These are phyloP conservation scores for Calidris pygmaea DNA, from an alignment of 2,113 vertebrate species.

Conservation along the genomic window DNA sequence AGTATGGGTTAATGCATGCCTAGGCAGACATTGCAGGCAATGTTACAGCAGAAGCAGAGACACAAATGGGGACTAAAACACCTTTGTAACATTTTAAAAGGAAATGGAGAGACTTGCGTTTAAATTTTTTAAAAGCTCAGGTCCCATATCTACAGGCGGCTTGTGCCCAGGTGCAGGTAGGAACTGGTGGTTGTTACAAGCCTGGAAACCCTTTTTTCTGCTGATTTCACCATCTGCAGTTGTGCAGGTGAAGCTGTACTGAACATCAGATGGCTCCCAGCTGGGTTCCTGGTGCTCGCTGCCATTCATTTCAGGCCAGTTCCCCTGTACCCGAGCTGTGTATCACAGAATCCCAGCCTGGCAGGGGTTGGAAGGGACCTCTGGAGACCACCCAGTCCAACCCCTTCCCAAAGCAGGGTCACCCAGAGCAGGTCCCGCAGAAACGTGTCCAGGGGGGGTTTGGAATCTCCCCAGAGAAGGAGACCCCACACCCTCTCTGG, in stretches of 20 bases:
- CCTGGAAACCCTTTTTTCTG: not conserved
- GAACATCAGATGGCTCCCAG: not conserved
- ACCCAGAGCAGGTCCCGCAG: no score
- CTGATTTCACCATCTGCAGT: not conserved
- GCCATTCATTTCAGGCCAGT: rapidly evolving
- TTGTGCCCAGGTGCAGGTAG: not conserved
- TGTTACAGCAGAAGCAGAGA: not conserved
- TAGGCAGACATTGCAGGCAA: not conserved
- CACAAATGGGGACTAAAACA: not conserved
- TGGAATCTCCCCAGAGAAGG: no score
- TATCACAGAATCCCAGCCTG: no score
- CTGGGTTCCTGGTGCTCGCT: not conserved
- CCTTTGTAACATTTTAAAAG: not conserved
- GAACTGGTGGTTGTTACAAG: not conserved
- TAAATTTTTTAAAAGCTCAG: not conserved
- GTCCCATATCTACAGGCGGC: rapidly evolving
- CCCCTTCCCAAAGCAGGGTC: no score
- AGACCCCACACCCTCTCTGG: no score
- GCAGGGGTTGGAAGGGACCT: no score
- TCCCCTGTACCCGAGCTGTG: not conserved
- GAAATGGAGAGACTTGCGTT: not conserved
- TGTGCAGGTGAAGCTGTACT: not conserved
- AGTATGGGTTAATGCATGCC: no score
- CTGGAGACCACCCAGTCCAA: no score
- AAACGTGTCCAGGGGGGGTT: no score